Conservation (phyloP, 2,888 invertebrate genomes). For the Drosophila ochracea region DNA sequence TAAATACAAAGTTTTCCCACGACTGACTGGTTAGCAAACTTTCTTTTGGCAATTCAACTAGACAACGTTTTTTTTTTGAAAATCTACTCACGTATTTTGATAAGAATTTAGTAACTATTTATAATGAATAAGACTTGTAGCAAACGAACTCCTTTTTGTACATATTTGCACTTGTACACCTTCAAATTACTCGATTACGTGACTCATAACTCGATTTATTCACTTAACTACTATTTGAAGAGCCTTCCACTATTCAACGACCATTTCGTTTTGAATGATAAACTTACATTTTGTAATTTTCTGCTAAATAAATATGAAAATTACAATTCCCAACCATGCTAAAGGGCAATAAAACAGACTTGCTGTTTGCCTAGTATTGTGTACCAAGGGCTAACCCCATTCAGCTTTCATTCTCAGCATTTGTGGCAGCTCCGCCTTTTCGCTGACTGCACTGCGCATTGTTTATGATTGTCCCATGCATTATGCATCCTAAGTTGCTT, state of each 20-base stretch:
- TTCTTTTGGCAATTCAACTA: background rate
- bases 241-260: background rate
- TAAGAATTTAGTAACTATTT: background rate
- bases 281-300: background rate
- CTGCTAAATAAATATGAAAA: slow-evolving; percentile 34
- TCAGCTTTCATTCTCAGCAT: slow-evolving; percentile 25
- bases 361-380: slow-evolving; percentile 17
- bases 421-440: slow-evolving; percentile 3
- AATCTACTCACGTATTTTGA: background rate
- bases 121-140: background rate
- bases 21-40: background rate
- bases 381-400: slow-evolving; percentile 31
- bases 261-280: background rate
- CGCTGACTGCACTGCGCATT: slow-evolving; percentile 11
- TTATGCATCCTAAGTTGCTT: slow-evolving; percentile 18
- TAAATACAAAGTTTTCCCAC: background rate
- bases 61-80: background rate
- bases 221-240: background rate
- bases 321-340: slow-evolving; percentile 15
- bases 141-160: background rate
- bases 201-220: background rate
- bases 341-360: slow-evolving; percentile 34
- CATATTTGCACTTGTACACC: background rate
- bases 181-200: background rate
- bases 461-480: slow-evolving; percentile 12